Base-by-base conservation (phyloP, 1,140 invertebrate genomes). In the Pseudoatta argentina region DNA sequence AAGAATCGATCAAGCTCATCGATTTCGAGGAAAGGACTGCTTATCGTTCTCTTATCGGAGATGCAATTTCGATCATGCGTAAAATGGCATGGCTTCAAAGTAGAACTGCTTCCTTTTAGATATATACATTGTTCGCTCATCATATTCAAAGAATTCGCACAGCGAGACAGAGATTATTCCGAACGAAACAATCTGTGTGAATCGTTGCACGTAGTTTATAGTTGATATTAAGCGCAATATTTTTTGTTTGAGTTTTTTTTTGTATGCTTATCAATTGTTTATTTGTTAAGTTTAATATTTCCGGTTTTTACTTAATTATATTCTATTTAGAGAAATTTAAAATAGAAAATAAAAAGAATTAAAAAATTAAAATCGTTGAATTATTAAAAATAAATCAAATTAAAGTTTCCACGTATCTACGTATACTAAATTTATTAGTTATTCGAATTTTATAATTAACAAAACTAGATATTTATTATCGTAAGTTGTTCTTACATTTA, bases 1-100 rank as follows among this genome's bases (percentile, higher is more conserved):
- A 48, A 48, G 57, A 71, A 78, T 39, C 53, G 39, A 85, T 39
- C 34, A 39, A 59, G 48, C 48, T 76, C 8, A 44, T 44, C 30
- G 6, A 6, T 55, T 24, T 66, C 14, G n/a, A 14, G 61, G n/a
- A 79, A 55, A 30, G 34, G n/a, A 30, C n/a, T 79, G 61, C 44
- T 79, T 67, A 79, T 4, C 18, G n/a, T 14, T 18, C 21, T 44
- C 18, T 67, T 53, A 10, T 12, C 12, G 44, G 12, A 6, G n/a
- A 53, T 48, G 39, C 34, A 30, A 21, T 27, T n/a, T 39, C 59
- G 4, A 39, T 75, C 63, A 69, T 87, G 86, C 86, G 7, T 39
- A 63, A 87, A 87, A 86, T 61, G 57, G 57, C 8, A 55, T 21
- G 5, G 18, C 53, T 67, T 87, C 51, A 77, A 86, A 63, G 63